phyloP scores from a whole-genome alignment of 2,888 invertebrate genomes.

The Geotrupes spiniger region DNA sequence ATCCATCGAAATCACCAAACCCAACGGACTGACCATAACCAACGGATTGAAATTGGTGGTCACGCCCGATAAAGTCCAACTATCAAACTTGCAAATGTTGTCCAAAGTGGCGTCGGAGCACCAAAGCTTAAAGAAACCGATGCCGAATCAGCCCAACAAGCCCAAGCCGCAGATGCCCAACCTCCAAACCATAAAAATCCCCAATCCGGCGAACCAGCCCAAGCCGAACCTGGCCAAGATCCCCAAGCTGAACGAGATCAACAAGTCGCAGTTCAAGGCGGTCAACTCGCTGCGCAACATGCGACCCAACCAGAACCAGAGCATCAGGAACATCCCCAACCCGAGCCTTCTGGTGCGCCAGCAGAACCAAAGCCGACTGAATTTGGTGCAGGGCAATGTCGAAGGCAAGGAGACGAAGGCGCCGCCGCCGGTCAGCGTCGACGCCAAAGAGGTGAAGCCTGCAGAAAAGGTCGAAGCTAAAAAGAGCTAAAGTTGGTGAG shows the following conservation, averaged over 20 bases:
- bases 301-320: constrained; percentile 55
- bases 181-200: constrained; percentile 42
- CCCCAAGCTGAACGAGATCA: constrained; percentile 53
- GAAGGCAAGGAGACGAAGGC: neutral
- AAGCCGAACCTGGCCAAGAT: constrained; percentile 40
- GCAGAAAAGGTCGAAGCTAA: neutral
- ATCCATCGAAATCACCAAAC: constrained; percentile 30
- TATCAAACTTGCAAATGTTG: constrained; percentile 57
- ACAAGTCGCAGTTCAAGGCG: constrained; percentile 42
- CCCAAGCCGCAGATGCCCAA: constrained; percentile 42
- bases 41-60: constrained; percentile 22
- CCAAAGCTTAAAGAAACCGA: constrained; percentile 32
- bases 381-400: constrained; percentile 11
- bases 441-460: neutral
- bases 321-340: constrained; percentile 63
- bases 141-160: constrained; percentile 26
- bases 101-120: constrained; percentile 48
- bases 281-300: constrained; percentile 37
- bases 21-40: constrained; percentile 25
- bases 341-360: constrained; percentile 59
- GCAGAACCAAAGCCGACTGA: constrained; percentile 49
- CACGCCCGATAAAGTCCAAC: constrained; percentile 25
- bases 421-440: neutral
- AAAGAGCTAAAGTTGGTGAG: neutral
- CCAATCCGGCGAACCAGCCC: constrained; percentile 29